Conservation (phyloP, 2,888 invertebrate genomes). For the Frankliniella fusca region DNA sequence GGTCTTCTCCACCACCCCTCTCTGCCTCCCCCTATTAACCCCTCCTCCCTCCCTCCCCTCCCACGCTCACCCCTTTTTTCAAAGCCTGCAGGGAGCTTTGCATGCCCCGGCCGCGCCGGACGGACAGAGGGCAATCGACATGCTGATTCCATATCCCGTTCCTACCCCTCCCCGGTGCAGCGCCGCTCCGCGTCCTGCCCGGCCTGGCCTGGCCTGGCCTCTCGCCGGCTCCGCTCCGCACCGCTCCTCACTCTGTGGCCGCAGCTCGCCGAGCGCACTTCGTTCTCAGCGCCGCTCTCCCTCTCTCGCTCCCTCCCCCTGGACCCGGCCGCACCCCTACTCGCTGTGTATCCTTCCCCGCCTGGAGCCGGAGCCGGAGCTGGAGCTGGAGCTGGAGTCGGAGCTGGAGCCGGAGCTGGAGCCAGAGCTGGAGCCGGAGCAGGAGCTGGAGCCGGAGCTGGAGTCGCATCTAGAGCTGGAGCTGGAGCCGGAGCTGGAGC, state of each 20-base stretch:
- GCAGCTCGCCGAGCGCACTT: neutral
- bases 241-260: neutral
- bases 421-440: no score
- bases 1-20: neutral
- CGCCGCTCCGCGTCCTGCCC: no score
- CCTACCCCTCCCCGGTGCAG: neutral
- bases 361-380: no score
- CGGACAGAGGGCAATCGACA: neutral
- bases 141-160: neutral
- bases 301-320: neutral
- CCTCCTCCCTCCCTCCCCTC: neutral
- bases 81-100: neutral
- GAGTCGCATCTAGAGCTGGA: no score
- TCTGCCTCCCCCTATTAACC: neutral
- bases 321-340: no score
- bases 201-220: neutral
- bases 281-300: neutral
- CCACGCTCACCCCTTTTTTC: no score
- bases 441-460: no score
- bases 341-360: no score
- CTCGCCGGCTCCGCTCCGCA: neutral
- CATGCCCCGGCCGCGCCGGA: neutral
- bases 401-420: no score
- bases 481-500: no score
- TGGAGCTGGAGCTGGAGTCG: no score